Percentiles rank a stretch among this genome's conserved stretches.
These are phyloP conservation scores for Archaeoteleia sp. DNA, from an alignment of 2,888 invertebrate genomes.

Conservation along the genomic window DNA sequence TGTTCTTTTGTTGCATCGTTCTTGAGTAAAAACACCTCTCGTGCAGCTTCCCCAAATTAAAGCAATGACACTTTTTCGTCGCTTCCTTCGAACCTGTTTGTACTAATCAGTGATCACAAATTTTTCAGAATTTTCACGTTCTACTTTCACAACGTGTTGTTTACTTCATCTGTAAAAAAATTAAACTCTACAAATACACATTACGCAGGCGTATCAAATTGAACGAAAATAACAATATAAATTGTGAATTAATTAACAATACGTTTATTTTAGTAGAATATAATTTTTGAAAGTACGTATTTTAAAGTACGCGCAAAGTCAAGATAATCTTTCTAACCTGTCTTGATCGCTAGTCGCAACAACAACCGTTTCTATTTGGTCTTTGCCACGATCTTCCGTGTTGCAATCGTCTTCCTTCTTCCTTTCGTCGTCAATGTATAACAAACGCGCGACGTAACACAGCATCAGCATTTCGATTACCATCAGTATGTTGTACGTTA, in stretches of 20 bases:
- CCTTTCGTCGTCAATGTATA: constrained; percentile 77
- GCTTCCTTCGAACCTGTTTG: constrained; percentile 15
- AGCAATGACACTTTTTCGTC: background rate
- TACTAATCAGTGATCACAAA: constrained; percentile 28
- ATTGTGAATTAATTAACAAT: background rate
- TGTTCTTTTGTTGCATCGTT: no score
- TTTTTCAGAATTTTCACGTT: background rate
- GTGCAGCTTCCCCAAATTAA: background rate
- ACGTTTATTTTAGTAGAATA: background rate
- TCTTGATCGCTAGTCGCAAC: constrained; percentile 61
- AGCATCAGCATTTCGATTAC: constrained; percentile 83
- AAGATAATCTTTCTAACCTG: constrained; percentile 26
- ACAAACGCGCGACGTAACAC: constrained; percentile 79
- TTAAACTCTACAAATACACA: background rate
- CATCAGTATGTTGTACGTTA: constrained; percentile 81
- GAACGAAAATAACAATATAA: no score
- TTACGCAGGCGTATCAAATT: no score
- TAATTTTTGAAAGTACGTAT: background rate
- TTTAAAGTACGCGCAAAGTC: background rate
- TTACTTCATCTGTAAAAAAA: constrained; percentile 25
- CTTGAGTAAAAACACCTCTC: no score
- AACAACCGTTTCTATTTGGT: constrained; percentile 57
- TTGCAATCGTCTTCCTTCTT: constrained; percentile 39
- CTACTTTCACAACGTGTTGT: constrained; percentile 1
- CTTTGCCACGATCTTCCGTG: constrained; percentile 59